These are phyloP conservation scores for Chrysaora quinquecirrha DNA, from an alignment of 30 jellyfish, hydroid and myxozoan genomes.

Conservation along the genomic window DNA sequence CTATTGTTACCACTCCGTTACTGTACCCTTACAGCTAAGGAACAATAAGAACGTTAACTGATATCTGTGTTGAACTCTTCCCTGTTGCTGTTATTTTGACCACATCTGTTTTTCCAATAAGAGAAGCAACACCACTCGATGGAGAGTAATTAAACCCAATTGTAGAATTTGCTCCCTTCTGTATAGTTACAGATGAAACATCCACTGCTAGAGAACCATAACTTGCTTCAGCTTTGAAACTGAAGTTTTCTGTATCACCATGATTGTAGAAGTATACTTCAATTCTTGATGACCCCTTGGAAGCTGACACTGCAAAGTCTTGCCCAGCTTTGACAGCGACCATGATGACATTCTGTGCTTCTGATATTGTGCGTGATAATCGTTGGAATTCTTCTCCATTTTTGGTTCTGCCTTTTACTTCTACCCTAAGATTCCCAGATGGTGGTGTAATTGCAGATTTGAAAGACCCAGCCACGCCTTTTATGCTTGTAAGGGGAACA, in stretches of 20 bases:
- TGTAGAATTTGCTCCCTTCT: not conserved
- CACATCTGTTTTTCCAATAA: not conserved
- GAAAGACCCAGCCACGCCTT: constrained; percentile 14
- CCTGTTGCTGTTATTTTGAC: not conserved
- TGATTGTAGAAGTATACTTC: constrained; percentile 2
- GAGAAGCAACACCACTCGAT: not conserved
- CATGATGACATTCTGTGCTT: constrained; percentile 37
- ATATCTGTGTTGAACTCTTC: not conserved
- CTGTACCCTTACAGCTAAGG: too few species aligned
- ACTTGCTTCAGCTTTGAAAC: not conserved
- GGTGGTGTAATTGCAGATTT: constrained; percentile 57
- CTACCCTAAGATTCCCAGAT: constrained; percentile 22
- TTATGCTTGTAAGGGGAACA: not conserved
- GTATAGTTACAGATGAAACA: not conserved
- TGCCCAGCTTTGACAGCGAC: constrained; percentile 42
- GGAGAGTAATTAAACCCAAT: not conserved
- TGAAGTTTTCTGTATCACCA: not conserved
- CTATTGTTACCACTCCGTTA: too few species aligned
- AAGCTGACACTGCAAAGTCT: constrained; percentile 46
- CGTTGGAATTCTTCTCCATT: constrained; percentile 65
- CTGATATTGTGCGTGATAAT: constrained; percentile 49
- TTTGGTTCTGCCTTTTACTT: constrained; percentile 41
- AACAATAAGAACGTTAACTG: not conserved
- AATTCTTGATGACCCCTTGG: constrained; percentile 2
- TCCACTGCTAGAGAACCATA: not conserved